Percentiles rank a stretch among this genome's conserved stretches.
phyloP scores from a whole-genome alignment of 2,797 vertebrate species.

The Bovichtus variegatus region DNA sequence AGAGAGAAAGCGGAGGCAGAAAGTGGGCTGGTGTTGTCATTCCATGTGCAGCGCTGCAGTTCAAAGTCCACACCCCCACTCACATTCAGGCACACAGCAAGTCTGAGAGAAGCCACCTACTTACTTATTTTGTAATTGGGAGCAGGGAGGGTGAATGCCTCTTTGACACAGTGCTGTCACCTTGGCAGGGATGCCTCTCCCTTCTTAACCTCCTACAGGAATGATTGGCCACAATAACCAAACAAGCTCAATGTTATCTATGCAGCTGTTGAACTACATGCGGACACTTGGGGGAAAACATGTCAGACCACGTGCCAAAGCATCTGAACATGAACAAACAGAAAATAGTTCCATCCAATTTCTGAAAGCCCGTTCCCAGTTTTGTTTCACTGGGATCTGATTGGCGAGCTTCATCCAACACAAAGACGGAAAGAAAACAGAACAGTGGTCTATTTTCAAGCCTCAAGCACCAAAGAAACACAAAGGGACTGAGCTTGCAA shows the following conservation, averaged over 20 bases:
- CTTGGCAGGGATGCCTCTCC: not conserved
- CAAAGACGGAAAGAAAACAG: not conserved
- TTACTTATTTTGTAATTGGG: constrained; percentile 38
- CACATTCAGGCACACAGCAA: constrained; percentile 1
- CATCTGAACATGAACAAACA: constrained; percentile 4
- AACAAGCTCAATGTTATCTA: not conserved
- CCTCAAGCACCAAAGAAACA: not conserved
- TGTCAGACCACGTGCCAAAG: not conserved
- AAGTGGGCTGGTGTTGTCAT: constrained; percentile 40
- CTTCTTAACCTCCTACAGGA: not conserved
- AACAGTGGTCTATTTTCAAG: constrained; percentile 3
- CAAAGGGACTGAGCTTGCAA: constrained; percentile 4
- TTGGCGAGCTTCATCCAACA: not conserved
- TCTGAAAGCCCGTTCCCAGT: not conserved
- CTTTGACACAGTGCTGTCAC: constrained; percentile 19
- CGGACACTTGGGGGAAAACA: not conserved
- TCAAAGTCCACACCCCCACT: constrained; percentile 33
- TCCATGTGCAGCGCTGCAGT: constrained; percentile 6
- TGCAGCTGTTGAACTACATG: not conserved
- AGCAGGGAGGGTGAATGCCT: constrained; percentile 23
- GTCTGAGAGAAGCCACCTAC: constrained; percentile 29
- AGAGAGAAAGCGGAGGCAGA: constrained; percentile 10
- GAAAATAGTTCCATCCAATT: not conserved
- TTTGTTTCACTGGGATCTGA: constrained; percentile 8
- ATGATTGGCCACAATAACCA: not conserved